Evolutionary conservation across 2,888 invertebrate species (phyloP), one percentile per base, ranked within the genome.

Genomic region (Boloria euphrosyne): DNA sequence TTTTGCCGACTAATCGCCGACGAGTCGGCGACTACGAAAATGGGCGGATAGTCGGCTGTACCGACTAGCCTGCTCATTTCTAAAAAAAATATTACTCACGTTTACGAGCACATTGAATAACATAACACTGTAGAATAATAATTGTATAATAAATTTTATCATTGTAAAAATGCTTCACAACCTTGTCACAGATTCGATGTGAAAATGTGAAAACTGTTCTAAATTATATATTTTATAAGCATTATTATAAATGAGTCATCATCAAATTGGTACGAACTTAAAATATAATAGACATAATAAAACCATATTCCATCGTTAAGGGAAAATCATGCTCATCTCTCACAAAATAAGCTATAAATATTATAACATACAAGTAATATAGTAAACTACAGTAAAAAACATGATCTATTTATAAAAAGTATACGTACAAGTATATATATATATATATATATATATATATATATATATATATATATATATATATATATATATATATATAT

Each of bases 121-220:
- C 5, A 66, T 17, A 13, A 61, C 17, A 18, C 1, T 22, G 18
- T 31, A 66, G 27, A 61, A 38, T 16, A 60, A 27, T 0, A 58
- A 57, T 18, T 65, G 62, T 50, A 54, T 43, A 22, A 38, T 44
- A 17, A 68, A 43, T 17, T 47, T 51, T 38, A 70, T 62, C 80
- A 79, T 80, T 70, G 69, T 72, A 38, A 60, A 61, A 16, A 54
- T 53, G n/a, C 60, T 47, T 70, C 68, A 58, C 55, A 51, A 58
- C 47, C 31, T 65, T 68, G 38, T 50, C 46, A 43, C 55, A 44
- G 16, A 13, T 57, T 43, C 65, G 71, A 70, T 71, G 78, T 71
- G 74, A 70, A 60, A 86, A 85, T 85, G 86, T 82, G 83, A 80
- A 76, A 84, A 83, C 71, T 75, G 57, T 66, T 65, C 69, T 69